A percentile compares a stretch with the other conserved stretches of the same genome.
Evolutionary conservation across 2,888 invertebrate genomes (phyloP).

Genomic region (Pandemis heparana): DNA sequence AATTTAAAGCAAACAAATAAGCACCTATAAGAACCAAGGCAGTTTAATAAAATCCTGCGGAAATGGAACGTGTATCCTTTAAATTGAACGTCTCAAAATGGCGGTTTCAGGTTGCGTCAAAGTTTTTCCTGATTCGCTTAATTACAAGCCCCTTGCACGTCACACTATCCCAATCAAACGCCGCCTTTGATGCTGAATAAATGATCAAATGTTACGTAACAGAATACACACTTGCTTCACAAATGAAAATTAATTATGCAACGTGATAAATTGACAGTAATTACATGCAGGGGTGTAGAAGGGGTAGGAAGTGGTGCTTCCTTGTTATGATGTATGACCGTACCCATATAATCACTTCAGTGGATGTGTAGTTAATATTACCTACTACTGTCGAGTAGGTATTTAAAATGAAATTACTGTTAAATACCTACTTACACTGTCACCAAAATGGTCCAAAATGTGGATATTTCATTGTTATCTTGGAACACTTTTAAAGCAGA

Average conservation of each 20-base stretch:
- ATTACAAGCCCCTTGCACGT: background rate
- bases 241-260: slow-evolving; percentile 44
- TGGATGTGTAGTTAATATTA: no score
- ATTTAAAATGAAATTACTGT: no score
- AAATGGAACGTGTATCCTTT: no score
- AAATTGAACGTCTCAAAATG: no score
- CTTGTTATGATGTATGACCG: slow-evolving; percentile 3
- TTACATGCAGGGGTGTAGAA: slow-evolving; percentile 38
- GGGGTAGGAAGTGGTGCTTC: slow-evolving; percentile 17
- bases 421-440: no score
- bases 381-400: no score
- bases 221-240: slow-evolving; percentile 41
- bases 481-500: no score
- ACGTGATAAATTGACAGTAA: slow-evolving; percentile 43
- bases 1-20: no score
- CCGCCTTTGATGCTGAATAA: slow-evolving; percentile 41
- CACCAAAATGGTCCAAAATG: no score
- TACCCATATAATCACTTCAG: background rate
- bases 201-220: slow-evolving; percentile 40
- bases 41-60: no score
- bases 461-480: no score
- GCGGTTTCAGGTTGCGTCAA: background rate
- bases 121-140: background rate
- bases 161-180: slow-evolving; percentile 37
- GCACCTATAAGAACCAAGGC: no score